Evolutionary conservation across 2,888 invertebrate species (phyloP).

Genomic region (Caenorhabditis wallacei): DNA sequence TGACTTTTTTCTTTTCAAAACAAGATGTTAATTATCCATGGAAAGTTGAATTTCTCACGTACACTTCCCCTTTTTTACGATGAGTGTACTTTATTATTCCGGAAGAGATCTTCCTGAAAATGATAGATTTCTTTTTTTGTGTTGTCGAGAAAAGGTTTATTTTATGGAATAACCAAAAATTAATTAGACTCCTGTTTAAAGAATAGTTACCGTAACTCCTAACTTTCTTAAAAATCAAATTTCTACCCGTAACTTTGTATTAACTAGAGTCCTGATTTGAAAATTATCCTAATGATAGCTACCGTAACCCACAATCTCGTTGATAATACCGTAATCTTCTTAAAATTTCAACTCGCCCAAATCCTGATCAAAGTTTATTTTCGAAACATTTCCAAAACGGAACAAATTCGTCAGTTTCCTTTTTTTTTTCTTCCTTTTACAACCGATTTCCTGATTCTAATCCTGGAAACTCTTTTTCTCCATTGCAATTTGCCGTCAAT

Average conservation of each 20-base stretch:
- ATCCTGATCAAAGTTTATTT: neutral
- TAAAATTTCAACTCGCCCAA: neutral
- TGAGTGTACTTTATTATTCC: neutral
- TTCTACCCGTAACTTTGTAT: too few relatives aligned
- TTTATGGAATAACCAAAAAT: too few relatives aligned
- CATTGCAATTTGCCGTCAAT: conserved; percentile 53
- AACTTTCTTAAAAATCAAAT: too few relatives aligned
- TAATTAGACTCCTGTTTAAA: too few relatives aligned
- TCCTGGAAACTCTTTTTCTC: conserved; percentile 34
- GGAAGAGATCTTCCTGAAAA: conserved; percentile 31
- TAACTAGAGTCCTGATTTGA: too few relatives aligned
- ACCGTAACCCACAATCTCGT: too few relatives aligned
- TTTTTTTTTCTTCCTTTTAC: conserved; percentile 11
- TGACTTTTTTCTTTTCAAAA: neutral
- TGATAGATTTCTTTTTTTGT: conserved; percentile 19
- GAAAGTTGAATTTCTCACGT: conserved; percentile 38
- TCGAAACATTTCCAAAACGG: neutral
- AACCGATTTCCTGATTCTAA: conserved; percentile 47
- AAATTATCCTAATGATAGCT: too few relatives aligned
- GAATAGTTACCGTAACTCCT: too few relatives aligned
- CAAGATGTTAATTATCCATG: conserved; percentile 24
- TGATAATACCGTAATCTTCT: too few relatives aligned
- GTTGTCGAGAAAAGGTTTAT: neutral
- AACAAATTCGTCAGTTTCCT: conserved; percentile 15
- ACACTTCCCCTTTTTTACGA: conserved; percentile 2